These are phyloP conservation scores for Arctocebus calabarensis DNA, from an alignment of 2,797 vertebrate species.

Conservation along the genomic window DNA sequence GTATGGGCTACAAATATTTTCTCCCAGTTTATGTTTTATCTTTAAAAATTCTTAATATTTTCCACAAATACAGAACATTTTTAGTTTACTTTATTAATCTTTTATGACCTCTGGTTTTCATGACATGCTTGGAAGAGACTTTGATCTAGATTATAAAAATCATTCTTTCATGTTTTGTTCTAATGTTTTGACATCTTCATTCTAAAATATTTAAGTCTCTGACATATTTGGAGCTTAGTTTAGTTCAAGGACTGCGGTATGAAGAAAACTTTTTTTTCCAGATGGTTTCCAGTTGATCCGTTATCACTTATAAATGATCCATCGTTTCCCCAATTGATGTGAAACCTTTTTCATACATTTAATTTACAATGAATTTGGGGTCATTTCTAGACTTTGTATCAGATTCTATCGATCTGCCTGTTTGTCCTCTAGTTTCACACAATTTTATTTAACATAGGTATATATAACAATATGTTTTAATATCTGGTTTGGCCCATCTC, in stretches of 20 bases:
- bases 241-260: neutral
- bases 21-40: neutral
- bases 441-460: slow-evolving; percentile 36
- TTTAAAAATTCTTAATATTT: slow-evolving; percentile 17
- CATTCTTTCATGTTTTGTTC: neutral
- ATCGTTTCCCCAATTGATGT: neutral
- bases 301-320: slow-evolving; percentile 13
- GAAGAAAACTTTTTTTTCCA: neutral
- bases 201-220: slow-evolving; percentile 54
- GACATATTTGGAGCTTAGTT: slow-evolving; percentile 9
- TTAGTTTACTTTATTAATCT: neutral
- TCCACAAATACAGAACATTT: neutral
- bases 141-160: slow-evolving; percentile 14
- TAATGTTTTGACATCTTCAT: neutral
- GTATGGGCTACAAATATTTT: neutral
- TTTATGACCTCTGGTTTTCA: slow-evolving; percentile 23
- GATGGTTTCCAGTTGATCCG: neutral
- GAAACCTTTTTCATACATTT: neutral
- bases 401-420: neutral
- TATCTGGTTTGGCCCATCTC: neutral
- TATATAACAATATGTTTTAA: neutral
- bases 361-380: neutral
- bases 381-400: slow-evolving; percentile 18
- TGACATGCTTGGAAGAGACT: slow-evolving; percentile 22
- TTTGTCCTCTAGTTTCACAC: neutral